Evolutionary conservation across 2,113 vertebrate species (phyloP).

Genomic region (Brachirus orientalis): DNA sequence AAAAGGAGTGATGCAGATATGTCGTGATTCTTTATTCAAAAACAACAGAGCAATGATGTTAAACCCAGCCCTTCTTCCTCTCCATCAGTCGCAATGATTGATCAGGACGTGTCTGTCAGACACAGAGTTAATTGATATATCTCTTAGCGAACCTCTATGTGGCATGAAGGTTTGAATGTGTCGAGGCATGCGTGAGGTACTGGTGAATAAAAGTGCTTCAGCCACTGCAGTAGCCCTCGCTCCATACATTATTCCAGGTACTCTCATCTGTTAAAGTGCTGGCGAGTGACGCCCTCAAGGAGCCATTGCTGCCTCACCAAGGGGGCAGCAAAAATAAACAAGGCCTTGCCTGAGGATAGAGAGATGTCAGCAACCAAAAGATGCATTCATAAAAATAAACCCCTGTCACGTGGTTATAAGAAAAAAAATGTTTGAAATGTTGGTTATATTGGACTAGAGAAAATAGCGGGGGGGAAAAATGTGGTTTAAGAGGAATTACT

Average conservation of each 20-base stretch:
- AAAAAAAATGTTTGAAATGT: constrained; percentile 38
- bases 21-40: too few species aligned
- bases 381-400: too few species aligned
- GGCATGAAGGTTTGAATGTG: background rate
- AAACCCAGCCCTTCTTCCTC: too few species aligned
- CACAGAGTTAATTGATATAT: too few species aligned
- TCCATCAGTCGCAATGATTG: too few species aligned
- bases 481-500: constrained; percentile 8
- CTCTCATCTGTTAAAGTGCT: constrained; percentile 75
- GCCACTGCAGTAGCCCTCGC: constrained; percentile 57
- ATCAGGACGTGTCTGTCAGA: too few species aligned
- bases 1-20: too few species aligned
- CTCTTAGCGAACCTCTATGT: too few species aligned
- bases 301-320: constrained; percentile 61
- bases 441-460: constrained; percentile 36
- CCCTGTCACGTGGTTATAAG: too few species aligned
- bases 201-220: constrained; percentile 61
- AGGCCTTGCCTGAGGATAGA: constrained; percentile 53
- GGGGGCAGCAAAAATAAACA: constrained; percentile 69
- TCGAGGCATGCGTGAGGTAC: background rate
- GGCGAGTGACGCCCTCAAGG: constrained; percentile 72
- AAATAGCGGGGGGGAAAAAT: background rate
- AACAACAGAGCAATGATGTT: too few species aligned
- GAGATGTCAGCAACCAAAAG: background rate
- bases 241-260: constrained; percentile 70